phyloP scores from a whole-genome alignment of 2,797 vertebrate genomes.

The Psittacula derbiana region DNA sequence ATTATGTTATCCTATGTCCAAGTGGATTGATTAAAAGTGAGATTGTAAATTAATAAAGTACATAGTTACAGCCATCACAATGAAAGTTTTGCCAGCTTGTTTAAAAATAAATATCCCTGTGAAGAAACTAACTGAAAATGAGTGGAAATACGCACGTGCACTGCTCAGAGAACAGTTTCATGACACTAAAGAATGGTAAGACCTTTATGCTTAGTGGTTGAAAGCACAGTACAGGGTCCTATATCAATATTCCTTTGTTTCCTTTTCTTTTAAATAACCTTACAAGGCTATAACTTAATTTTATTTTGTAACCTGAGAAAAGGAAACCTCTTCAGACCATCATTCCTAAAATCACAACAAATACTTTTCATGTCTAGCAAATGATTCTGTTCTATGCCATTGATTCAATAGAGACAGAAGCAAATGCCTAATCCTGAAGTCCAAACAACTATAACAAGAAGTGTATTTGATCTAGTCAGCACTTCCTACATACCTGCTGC shows the following conservation, averaged over 20 bases:
- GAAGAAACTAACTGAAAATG: constrained; percentile 16
- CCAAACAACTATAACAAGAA: neutral
- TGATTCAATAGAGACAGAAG: neutral
- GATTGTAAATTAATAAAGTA: constrained; percentile 34
- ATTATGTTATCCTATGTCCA: constrained; percentile 41
- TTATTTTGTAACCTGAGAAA: neutral
- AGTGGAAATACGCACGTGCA: neutral
- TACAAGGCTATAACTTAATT: neutral
- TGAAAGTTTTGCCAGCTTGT: neutral
- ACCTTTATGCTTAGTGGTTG: neutral
- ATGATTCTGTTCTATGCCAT: neutral
- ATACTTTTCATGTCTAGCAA: neutral
- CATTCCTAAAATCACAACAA: neutral
- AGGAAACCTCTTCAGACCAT: neutral
- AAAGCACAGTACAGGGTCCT: neutral
- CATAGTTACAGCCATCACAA: neutral
- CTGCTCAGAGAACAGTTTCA: neutral
- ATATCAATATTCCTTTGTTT: neutral
- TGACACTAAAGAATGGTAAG: neutral
- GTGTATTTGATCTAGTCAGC: neutral
- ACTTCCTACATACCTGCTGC: constrained; percentile 4
- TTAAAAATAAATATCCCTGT: neutral
- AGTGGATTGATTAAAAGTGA: constrained; percentile 32
- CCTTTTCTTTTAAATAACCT: neutral
- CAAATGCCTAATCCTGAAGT: constrained; percentile 14